Percentiles rank a stretch among this genome's conserved stretches.
These are phyloP conservation scores for Leptocoma aspasia DNA, from an alignment of 2,113 vertebrate species.

Conservation along the genomic window DNA sequence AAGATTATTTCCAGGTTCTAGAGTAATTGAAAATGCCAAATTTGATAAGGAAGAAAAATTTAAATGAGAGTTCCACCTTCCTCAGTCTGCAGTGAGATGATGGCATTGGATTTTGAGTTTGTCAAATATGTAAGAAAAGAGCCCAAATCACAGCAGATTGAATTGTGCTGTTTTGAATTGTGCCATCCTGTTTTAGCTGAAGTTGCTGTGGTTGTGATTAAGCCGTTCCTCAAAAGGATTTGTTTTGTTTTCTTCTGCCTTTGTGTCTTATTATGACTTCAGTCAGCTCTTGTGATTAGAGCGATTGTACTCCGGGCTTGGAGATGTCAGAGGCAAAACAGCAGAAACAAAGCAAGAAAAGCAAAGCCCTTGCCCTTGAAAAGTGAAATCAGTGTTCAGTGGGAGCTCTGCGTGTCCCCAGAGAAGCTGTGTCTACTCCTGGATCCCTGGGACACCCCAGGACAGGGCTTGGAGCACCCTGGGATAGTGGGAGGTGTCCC, in stretches of 20 bases:
- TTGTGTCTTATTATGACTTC: neutral
- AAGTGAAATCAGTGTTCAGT: neutral
- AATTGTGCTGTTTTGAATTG: neutral
- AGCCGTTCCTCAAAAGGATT: conserved; percentile 31
- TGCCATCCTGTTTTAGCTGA: neutral
- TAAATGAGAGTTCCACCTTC: neutral
- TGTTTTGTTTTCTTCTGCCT: neutral
- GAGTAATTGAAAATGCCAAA: neutral
- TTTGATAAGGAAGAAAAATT: neutral
- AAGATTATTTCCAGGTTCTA: neutral
- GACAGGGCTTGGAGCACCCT: neutral
- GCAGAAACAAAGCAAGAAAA: neutral
- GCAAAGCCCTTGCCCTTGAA: neutral
- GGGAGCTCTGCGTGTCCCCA: neutral
- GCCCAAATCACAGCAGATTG: neutral
- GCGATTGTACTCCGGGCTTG: neutral
- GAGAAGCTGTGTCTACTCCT: neutral
- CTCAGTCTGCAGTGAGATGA: neutral
- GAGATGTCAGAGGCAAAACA: neutral
- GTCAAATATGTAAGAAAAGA: neutral
- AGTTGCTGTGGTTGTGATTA: neutral
- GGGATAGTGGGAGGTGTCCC: neutral
- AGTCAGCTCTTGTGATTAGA: neutral
- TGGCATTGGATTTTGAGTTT: neutral
- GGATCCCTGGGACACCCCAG: neutral